These are phyloP conservation scores for Vidua macroura DNA, from an alignment of 2,113 vertebrate species.

Conservation along the genomic window DNA sequence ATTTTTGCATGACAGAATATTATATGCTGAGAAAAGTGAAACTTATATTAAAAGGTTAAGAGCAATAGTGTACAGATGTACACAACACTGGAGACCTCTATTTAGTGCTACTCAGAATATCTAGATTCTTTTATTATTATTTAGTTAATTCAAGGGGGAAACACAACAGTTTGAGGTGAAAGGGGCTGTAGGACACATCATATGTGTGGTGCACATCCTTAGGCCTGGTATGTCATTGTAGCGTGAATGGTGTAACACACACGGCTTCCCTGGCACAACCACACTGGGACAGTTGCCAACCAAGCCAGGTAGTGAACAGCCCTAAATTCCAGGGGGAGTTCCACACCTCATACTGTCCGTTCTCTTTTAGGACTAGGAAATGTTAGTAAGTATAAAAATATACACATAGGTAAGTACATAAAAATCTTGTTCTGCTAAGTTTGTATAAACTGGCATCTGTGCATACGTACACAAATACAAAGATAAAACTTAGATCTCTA, in stretches of 20 bases:
- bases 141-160: neutral
- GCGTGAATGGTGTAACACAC: neutral
- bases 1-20: neutral
- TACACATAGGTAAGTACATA: neutral
- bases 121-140: neutral
- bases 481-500: neutral
- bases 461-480: neutral
- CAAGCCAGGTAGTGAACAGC: neutral
- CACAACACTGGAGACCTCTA: neutral
- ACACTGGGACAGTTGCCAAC: rapidly evolving
- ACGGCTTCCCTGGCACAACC: neutral
- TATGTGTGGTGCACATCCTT: neutral
- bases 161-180: neutral
- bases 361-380: neutral
- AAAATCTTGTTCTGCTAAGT: neutral
- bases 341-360: neutral
- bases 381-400: neutral
- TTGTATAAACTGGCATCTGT: neutral
- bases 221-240: neutral
- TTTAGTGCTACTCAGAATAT: neutral
- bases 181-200: rapidly evolving
- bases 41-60: neutral
- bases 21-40: neutral
- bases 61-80: neutral
- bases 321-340: neutral